A percentile compares a stretch with the other conserved stretches of the same genome.
phyloP scores from a whole-genome alignment of 2,888 invertebrate genomes.

The Coleophora flavipennella region DNA sequence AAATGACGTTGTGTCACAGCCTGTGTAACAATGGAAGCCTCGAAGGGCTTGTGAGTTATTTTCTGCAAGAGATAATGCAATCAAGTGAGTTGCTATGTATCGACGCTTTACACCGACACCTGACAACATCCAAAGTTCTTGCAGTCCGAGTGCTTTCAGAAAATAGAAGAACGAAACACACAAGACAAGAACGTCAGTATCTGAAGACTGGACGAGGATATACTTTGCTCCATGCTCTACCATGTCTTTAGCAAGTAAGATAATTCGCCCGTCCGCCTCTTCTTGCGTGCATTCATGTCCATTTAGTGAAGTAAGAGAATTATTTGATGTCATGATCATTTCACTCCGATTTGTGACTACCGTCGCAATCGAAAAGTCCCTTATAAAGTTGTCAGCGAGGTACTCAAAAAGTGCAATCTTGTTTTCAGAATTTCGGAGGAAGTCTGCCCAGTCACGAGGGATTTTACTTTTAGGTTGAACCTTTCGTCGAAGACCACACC shows the following conservation, averaged over 20 bases:
- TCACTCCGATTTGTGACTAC: not conserved
- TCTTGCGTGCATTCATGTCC: no score
- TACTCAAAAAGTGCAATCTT: not conserved
- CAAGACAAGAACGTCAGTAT: not conserved
- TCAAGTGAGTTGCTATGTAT: no score
- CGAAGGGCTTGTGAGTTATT: no score
- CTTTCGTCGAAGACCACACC: not conserved
- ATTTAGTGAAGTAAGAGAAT: not conserved
- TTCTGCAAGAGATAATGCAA: no score
- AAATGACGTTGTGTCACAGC: no score
- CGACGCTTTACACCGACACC: no score
- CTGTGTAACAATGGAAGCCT: no score
- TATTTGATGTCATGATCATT: not conserved
- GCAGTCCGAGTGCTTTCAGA: no score
- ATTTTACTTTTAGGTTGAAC: not conserved
- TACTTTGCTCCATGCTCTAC: not conserved
- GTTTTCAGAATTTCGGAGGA: not conserved
- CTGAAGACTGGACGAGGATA: not conserved
- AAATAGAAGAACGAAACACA: no score
- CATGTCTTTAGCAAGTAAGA: not conserved
- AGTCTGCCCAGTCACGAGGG: not conserved
- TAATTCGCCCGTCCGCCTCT: not conserved
- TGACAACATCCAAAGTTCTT: no score
- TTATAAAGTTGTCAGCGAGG: not conserved
- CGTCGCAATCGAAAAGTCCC: no score